A percentile compares a stretch with the other conserved stretches of the same genome.
phyloP scores from a whole-genome alignment of 2,113 vertebrate genomes.

The Coracopsis vasa region DNA sequence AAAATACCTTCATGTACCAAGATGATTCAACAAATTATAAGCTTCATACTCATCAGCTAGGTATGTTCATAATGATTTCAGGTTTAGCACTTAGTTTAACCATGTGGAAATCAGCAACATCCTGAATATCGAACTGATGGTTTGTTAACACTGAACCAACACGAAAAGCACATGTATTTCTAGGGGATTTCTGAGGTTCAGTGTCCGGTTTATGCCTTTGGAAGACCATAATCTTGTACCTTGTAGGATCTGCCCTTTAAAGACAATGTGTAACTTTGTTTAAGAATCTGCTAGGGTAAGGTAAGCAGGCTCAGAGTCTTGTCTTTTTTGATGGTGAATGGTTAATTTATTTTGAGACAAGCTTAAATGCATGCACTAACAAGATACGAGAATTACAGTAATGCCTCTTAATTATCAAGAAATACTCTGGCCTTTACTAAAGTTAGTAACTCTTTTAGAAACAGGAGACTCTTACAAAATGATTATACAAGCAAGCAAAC shows the following conservation, averaged over 20 bases:
- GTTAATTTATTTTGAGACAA: not conserved
- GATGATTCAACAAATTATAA: not conserved
- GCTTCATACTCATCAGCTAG: not conserved
- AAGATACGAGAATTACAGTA: not conserved
- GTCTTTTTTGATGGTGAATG: not conserved
- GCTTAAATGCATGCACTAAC: not conserved
- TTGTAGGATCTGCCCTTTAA: not conserved
- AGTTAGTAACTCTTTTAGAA: not conserved
- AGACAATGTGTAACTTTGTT: not conserved
- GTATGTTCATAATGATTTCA: not conserved
- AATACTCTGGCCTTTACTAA: not conserved
- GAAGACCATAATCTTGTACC: not conserved
- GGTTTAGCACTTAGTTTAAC: not conserved
- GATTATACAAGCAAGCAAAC: not conserved
- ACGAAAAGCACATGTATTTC: accelerated
- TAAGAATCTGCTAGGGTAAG: not conserved
- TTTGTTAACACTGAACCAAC: not conserved
- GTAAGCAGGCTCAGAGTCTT: not conserved
- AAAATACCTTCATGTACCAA: not conserved
- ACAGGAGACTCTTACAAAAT: not conserved
- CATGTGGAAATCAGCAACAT: not conserved
- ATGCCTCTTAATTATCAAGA: not conserved
- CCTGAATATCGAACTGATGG: not conserved
- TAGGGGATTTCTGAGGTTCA: not conserved
- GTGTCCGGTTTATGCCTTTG: not conserved